Evolutionary conservation across 2,113 vertebrate genomes (phyloP).

Genomic region (Reinhardtius hippoglossoides): DNA sequence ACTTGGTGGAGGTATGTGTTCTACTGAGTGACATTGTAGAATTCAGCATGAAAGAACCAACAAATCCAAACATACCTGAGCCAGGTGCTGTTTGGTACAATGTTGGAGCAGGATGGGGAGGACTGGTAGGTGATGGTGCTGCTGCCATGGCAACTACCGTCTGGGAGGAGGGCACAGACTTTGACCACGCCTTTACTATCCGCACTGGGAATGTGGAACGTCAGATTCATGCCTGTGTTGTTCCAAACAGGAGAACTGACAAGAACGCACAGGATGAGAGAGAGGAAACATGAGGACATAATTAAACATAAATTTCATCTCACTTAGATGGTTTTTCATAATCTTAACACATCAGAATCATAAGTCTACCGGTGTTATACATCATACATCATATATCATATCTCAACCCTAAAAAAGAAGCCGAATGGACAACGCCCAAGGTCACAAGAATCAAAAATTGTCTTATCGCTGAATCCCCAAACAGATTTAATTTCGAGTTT

Average conservation of each 20-base stretch:
- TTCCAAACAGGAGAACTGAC: conserved; percentile 64
- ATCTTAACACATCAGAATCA: too few relatives aligned
- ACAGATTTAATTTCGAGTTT: too few relatives aligned
- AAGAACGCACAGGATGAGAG: background rate
- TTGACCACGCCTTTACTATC: conserved; percentile 37
- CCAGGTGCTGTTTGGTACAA: conserved; percentile 58
- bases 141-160: conserved; percentile 54
- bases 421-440: too few relatives aligned
- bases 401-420: too few relatives aligned
- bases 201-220: conserved; percentile 59
- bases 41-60: background rate
- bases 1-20: too few relatives aligned
- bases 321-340: background rate
- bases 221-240: conserved; percentile 43
- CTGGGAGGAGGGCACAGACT: conserved; percentile 57
- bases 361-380: too few relatives aligned
- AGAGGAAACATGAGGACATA: background rate
- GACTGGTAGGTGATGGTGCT: conserved; percentile 51
- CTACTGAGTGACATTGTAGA: background rate
- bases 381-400: too few relatives aligned
- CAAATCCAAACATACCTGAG: conserved; percentile 45
- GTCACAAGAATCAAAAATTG: too few relatives aligned
- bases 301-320: background rate
- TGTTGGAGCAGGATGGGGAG: conserved; percentile 41
- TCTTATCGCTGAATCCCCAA: too few relatives aligned